Evolutionary conservation across 2,113 vertebrate species (phyloP), one percentile per base, ranked within the genome.

Genomic region (Amia ocellicauda): DNA sequence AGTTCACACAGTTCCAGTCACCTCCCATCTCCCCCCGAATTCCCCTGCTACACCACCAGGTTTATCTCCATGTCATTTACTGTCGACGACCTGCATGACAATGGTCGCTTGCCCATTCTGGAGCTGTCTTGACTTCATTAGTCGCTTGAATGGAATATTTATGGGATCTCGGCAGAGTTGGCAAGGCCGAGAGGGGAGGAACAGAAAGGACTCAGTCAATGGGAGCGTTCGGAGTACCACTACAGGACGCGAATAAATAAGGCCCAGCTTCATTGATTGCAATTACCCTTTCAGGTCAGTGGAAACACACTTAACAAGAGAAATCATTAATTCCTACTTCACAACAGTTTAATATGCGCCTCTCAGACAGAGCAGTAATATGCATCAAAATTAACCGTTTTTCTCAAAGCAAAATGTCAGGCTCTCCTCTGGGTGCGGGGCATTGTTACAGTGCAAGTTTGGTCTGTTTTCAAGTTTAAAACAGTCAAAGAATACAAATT

Each of bases 81-180:
- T 53, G 47, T 52, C 60, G 60, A 62, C 26, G 60, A 62, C 60
- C 49, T 17, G 27, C 45, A 31, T 36, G 45, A 14, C 45, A 36
- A 62, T 50, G 26, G 19, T 51, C 52, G 17, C 43, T 11, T n/a
- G 27, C 60, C 45, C 29, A 40, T 52, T 53, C 40, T 26, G 9
- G 19, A 28, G 8, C 27, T 52, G 60, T 52, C 52, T 62, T n/a
- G 60, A 52, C 60, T 62, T 62, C 60, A 62, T 62, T 42, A 52
- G 28, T 17, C 49, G 29, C 29, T 31, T 19, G n/a, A 29, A 53
- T 62, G 51, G 41, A 52, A 52, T 62, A 62, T 62, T 62, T 52
- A 62, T 53, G 17, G 43, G 47, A 26, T 62, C 47, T 49, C 49
- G 16, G 11, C 7, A 27, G 43, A 28, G 45, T 27, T n/a, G 60